Evolutionary conservation across 2,797 vertebrate species (phyloP), one percentile per base, ranked within the genome.

Genomic region (Phoxinus dragarum): DNA sequence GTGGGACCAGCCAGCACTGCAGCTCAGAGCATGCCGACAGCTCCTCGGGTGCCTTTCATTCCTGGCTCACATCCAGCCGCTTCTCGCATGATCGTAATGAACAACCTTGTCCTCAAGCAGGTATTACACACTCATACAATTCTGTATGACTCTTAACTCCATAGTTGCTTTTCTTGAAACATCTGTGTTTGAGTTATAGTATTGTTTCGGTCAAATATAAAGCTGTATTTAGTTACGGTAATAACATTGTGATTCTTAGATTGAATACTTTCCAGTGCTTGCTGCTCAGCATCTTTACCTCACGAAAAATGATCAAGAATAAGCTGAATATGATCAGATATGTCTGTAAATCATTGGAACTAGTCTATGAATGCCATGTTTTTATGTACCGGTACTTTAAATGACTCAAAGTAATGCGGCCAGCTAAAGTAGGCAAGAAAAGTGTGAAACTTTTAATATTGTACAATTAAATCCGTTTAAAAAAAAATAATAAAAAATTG

Each of bases 21-120:
- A 0, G 1, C 90, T 84, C 95, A 94, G 73, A 94, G 95, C 49
- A 89, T 90, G 54, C 86, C 86, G 6, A 82, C 92, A 78, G 93
- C 90, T 27, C 89, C 90, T 66, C 94, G 92, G 0, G 67, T 94
- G 91, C 90, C 94, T 73, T 71, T 95, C 47, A 93, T 94, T 88
- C 90, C 93, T 88, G 93, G 75, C 79, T 93, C 96, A 5, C 96
- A 96, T 81, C 87, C 95, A 40, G 88, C 94, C 0, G 91, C 97
- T 4, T 95, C 97, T 85, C 94, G 96, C 38, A 96, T 97, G 97
- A 95, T 98, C 1, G 94, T 97, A 92, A 97, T 97, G 97, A 98
- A 98, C 93, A 98, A 97, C 73, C 94, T 97, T 73, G 90, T 97
- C 89, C 92, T 97, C 80, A 97, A 96, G 87, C 96, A 97, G 97